Evolutionary conservation across 2,888 invertebrate genomes (phyloP).

Genomic region (Helobdella robusta): DNA sequence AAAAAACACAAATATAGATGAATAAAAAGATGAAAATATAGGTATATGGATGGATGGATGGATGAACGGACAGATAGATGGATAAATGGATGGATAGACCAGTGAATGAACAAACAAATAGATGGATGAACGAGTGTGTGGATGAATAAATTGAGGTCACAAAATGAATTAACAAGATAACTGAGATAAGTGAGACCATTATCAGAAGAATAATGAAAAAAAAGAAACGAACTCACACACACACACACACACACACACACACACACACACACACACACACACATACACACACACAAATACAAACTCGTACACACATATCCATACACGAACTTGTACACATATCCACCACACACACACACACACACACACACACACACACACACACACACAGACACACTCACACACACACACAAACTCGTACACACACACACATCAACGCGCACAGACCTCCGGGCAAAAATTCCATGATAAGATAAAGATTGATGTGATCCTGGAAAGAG

Average conservation of each 20-base stretch:
- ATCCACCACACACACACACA: too few species aligned
- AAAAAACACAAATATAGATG: too few species aligned
- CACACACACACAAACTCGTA: too few species aligned
- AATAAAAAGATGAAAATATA: too few species aligned
- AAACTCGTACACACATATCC: too few species aligned
- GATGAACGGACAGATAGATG: too few species aligned
- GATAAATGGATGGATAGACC: too few species aligned
- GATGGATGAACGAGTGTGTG: constrained; percentile 3
- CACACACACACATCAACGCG: too few species aligned
- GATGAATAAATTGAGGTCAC: not conserved
- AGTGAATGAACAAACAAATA: constrained; percentile 5
- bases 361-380: too few species aligned
- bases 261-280: constrained; percentile 6
- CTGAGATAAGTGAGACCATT: not conserved
- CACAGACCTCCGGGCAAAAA: constrained; percentile 83
- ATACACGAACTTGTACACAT: too few species aligned
- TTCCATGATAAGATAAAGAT: constrained; percentile 99
- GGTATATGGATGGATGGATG: too few species aligned
- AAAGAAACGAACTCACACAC: not conserved
- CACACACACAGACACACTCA: not conserved
- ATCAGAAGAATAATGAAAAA: not conserved
- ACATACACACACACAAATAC: too few species aligned
- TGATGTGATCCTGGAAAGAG: constrained; percentile 93
- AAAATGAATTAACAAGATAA: not conserved
- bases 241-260: constrained; percentile 13